Percentiles rank a stretch among this genome's conserved stretches.
These are phyloP conservation scores for Gopherus evgoodei DNA, from an alignment of 2,113 vertebrate genomes.

Conservation along the genomic window DNA sequence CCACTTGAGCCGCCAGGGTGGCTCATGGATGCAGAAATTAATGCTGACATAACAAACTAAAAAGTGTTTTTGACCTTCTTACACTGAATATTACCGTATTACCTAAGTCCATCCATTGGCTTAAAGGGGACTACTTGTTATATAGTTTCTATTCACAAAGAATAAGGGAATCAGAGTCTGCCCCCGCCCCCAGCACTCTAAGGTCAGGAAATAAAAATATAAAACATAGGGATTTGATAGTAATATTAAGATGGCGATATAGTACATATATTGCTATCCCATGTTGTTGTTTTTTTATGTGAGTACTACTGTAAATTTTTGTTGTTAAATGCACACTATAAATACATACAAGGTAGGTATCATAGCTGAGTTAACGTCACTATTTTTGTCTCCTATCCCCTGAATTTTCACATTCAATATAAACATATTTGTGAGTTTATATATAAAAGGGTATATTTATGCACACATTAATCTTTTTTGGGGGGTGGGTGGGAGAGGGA, in stretches of 20 bases:
- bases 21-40: not conserved
- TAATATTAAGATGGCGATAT: not conserved
- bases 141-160: not conserved
- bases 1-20: not conserved
- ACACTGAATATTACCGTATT: not conserved
- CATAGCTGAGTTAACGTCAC: not conserved
- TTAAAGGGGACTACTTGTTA: not conserved
- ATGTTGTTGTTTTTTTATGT: not conserved
- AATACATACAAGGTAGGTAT: not conserved
- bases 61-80: not conserved
- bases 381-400: not conserved
- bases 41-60: not conserved
- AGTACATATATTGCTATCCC: not conserved
- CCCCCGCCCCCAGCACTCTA: not conserved
- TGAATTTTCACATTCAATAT: not conserved
- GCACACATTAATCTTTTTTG: fast-evolving
- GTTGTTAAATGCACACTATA: not conserved
- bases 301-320: not conserved
- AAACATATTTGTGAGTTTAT: not conserved
- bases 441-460: not conserved
- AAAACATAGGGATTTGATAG: not conserved
- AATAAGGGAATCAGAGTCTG: not conserved
- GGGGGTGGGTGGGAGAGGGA: not conserved
- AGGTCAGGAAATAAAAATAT: not conserved
- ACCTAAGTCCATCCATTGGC: not conserved